phyloP scores from a whole-genome alignment of 1,140 invertebrate genomes.

The Lasioglossum albipes region DNA sequence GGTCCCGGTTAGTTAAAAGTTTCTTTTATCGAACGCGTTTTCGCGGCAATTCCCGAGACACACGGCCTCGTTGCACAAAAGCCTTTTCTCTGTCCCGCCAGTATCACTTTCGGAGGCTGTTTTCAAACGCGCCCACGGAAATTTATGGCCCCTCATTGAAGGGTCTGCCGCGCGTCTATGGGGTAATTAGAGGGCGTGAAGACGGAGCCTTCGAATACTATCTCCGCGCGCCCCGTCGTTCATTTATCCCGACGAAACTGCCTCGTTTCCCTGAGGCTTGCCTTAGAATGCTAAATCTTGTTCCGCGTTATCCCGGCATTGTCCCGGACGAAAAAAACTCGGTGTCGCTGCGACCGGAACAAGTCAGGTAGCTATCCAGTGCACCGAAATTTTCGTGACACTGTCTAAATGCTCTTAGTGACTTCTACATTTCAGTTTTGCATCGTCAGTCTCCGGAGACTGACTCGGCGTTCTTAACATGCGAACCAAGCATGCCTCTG shows the following conservation, averaged over 20 bases:
- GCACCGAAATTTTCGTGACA: too few relatives aligned
- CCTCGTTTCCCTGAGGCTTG: conserved; percentile 21
- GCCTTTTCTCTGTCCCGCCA: neutral
- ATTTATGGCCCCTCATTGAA: conserved; percentile 77
- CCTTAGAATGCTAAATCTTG: conserved; percentile 3
- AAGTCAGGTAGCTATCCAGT: too few relatives aligned
- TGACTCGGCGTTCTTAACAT: too few relatives aligned
- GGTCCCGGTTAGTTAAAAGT: neutral
- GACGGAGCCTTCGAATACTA: conserved; percentile 65
- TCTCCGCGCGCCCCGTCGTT: conserved; percentile 61
- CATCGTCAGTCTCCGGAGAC: too few relatives aligned
- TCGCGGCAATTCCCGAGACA: conserved; percentile 20
- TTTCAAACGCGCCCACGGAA: conserved; percentile 71
- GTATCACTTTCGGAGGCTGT: conserved; percentile 62
- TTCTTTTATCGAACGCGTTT: conserved; percentile 23
- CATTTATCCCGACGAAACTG: conserved; percentile 38
- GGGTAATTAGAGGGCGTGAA: conserved; percentile 80
- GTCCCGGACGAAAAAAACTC: neutral
- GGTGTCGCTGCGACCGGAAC: neutral
- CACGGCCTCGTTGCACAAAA: conserved; percentile 11
- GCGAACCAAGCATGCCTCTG: too few relatives aligned
- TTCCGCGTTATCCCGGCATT: neutral
- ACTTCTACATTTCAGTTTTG: too few relatives aligned
- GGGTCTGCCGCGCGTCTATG: conserved; percentile 70
- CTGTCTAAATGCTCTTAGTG: too few relatives aligned